Evolutionary conservation across 1,140 invertebrate species (phyloP).

Genomic region (Thaumatotibia leucotreta): DNA sequence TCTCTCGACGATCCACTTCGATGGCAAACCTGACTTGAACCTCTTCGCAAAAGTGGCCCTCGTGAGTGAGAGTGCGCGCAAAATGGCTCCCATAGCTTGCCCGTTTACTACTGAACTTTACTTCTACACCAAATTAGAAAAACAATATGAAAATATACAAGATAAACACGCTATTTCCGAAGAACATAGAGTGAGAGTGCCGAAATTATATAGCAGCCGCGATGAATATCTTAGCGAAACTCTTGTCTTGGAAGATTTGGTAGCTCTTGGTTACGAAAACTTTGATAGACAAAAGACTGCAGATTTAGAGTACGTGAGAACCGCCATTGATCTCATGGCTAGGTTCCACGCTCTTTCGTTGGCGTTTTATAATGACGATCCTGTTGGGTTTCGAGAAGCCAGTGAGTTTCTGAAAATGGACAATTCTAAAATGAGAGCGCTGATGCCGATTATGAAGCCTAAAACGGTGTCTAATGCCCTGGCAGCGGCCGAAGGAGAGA

Average conservation of each 20-base stretch:
- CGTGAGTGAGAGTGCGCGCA: neutral
- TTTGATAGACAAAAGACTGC: slow-evolving; percentile 21
- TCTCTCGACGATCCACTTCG: neutral
- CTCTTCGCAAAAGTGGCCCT: neutral
- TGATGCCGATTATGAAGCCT: neutral
- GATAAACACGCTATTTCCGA: slow-evolving; percentile 26
- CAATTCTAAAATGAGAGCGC: neutral
- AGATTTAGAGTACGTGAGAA: slow-evolving; percentile 23
- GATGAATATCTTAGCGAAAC: slow-evolving; percentile 15
- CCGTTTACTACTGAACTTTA: slow-evolving; percentile 30
- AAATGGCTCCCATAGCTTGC: neutral
- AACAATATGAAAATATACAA: slow-evolving; percentile 38
- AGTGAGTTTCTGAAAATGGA: slow-evolving; percentile 4
- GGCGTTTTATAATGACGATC: slow-evolving; percentile 20
- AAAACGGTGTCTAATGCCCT: neutral
- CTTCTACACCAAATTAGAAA: slow-evolving; percentile 38
- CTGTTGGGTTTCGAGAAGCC: slow-evolving; percentile 18
- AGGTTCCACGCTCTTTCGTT: slow-evolving; percentile 32
- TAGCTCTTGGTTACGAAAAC: slow-evolving; percentile 9
- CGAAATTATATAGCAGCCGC: slow-evolving; percentile 24
- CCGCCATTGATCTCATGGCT: slow-evolving; percentile 22
- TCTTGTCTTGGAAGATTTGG: slow-evolving; percentile 27
- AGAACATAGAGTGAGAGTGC: slow-evolving; percentile 24
- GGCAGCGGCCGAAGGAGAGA: slow-evolving; percentile 7
- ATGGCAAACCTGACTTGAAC: neutral